Base-by-base conservation (phyloP, 1,140 invertebrate genomes). In the Argopecten irradians region DNA sequence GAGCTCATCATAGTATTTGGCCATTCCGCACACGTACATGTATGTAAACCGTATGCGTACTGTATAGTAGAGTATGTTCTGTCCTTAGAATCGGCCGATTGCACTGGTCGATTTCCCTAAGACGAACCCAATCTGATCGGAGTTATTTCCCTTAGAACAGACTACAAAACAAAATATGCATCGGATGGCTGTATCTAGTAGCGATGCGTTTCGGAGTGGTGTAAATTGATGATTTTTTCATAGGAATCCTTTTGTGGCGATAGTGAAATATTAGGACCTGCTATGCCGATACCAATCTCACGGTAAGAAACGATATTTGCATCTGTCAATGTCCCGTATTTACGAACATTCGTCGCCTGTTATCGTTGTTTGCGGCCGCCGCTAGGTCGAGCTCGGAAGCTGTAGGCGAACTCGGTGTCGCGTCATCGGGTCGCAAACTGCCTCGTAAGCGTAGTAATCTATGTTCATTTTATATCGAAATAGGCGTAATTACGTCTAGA, bases 101-200 rank as follows among this genome's bases (percentile, higher is more conserved):
- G n/a, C n/a, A n/a, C n/a, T n/a, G 55, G 55, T 71, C 55, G 55
- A 71, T 71, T 71, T 71, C 55, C 55, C 55, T 71, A 71, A 71
- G 5, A 11, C 55, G 55, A n/a, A 71, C 55, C 55, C n/a, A 71
- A 28, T 71, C 55, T n/a, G 28, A 71, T 71, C 55, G 55, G 55
- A 71, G 55, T 71, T 71, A n/a, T 71, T 71, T n/a, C 55, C 55
- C 55, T 71, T 71, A 22, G n/a, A 22, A 28, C n/a, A 71, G n/a
- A 28, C 55, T n/a, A n/a, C 55, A 71, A 71, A 71, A 71, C 55
- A 71, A 71, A 71, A 71, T 71, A 71, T 71, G 55, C 55, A 71
- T 71, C 55, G 55, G 16, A 71, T 28, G 55, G 1, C n/a, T 46
- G 43, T 5, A n/a, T n/a, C n/a, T n/a, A 28, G 55, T n/a, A 71